Base-by-base conservation (phyloP, 2,113 vertebrate genomes). In the Actinemys pallida region DNA sequence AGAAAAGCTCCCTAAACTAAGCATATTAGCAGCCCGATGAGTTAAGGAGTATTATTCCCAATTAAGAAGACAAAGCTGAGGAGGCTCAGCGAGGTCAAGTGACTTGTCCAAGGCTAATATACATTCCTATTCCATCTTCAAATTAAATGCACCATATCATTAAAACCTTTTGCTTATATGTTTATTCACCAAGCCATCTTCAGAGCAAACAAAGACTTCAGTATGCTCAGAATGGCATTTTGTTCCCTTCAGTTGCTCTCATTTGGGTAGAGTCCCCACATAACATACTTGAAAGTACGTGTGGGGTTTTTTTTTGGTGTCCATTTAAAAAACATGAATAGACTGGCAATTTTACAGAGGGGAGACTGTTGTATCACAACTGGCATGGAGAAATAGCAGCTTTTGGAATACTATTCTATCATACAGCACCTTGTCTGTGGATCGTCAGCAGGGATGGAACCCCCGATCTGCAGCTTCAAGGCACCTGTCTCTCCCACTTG, bases 31-130 rank as follows among this genome's bases (percentile, higher is more conserved):
- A 47, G 50, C 79, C 88, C 8, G 8, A 16, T 75, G 80, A 94
- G 62, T 42, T 42, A 79, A 94, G 47, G 35, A 17, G 7, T 35
- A 35, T 35, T 35, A 17, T 17, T n/a, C 79, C 92, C 8, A 6
- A 42, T 94, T 91, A 54, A 47, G 22, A 84, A 57, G 19, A 4
- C 6, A 72, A 65, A 89, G 45, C 2, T 45, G 47, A 42, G 31
- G 62, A 52, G 31, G 57, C 27, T 13, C 84, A 22, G 45, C 14
- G 31, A 47, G 45, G 52, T 49, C 9, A 90, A 89, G 49, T 8
- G n/a, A 69, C 49, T 3, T 90, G 0, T 1, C 90, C 79, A 47
- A 0, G 1, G 3, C 35, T 47, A 0, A 0, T 9, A n/a, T 1
- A 3, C 9, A 25, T 20, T 93, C 52, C 53, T 42, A 83, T 1